Percentiles rank a stretch among this genome's conserved stretches.
Conservation (phyloP, 2,888 invertebrate species). For the Volucella zonaria region DNA sequence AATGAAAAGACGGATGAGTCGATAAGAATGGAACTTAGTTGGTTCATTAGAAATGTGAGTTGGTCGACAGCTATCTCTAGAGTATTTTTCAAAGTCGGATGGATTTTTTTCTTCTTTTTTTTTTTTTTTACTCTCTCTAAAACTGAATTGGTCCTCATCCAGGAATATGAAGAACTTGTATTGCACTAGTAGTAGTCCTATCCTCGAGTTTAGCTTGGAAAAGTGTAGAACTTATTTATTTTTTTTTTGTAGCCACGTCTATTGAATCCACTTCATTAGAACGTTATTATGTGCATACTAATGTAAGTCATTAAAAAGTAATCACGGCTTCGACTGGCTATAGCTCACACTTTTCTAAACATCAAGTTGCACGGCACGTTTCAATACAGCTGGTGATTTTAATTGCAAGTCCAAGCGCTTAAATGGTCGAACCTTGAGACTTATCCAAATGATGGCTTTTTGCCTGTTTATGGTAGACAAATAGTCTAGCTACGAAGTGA, state of each 20-base stretch:
- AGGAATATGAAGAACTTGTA: too few relatives aligned
- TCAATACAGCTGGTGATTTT: slow-evolving; percentile 29
- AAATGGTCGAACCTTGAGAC: slow-evolving; percentile 42
- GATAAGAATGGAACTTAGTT: slow-evolving; percentile 57
- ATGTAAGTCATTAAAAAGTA: not conserved
- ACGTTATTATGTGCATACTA: slow-evolving; percentile 9
- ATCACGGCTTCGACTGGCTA: slow-evolving; percentile 4
- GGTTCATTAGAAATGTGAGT: slow-evolving; percentile 64
- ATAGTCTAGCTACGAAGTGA: not conserved
- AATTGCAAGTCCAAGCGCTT: not conserved
- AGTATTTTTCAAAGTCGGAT: slow-evolving; percentile 22
- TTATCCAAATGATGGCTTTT: slow-evolving; percentile 12
- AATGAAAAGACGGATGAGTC: slow-evolving; percentile 57
- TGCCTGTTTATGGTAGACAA: slow-evolving; percentile 17
- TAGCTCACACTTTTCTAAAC: not conserved
- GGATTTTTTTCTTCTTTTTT: too few relatives aligned
- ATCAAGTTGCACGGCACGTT: slow-evolving; percentile 40
- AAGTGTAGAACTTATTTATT: too few relatives aligned
- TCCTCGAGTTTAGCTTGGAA: too few relatives aligned
- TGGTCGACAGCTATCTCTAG: slow-evolving; percentile 35
- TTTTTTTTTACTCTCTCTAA: too few relatives aligned
- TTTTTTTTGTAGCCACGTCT: too few relatives aligned
- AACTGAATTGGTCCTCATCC: too few relatives aligned
- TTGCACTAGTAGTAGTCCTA: too few relatives aligned
- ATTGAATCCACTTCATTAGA: not conserved